phyloP scores from a whole-genome alignment of 1,140 invertebrate genomes.

The Ostrea edulis region DNA sequence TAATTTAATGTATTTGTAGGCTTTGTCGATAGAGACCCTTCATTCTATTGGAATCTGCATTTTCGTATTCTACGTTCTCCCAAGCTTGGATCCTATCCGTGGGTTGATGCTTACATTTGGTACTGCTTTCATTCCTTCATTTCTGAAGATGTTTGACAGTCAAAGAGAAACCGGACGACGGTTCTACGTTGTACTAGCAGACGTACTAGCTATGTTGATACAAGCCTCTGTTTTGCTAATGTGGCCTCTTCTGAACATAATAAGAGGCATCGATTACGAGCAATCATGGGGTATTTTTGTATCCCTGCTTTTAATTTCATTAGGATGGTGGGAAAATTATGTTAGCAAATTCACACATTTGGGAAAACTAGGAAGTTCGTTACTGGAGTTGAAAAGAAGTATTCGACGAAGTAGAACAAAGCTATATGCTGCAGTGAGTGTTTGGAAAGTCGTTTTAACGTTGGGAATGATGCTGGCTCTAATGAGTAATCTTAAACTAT shows the following conservation, averaged over 20 bases:
- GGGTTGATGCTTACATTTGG: slow-evolving; percentile 69
- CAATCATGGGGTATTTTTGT: slow-evolving; percentile 68
- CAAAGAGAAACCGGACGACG: slow-evolving; percentile 63
- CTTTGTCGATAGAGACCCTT: slow-evolving; percentile 72
- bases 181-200: slow-evolving; percentile 63
- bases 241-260: slow-evolving; percentile 66
- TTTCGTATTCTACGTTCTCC: slow-evolving; percentile 75
- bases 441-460: slow-evolving; percentile 75
- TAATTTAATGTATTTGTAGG: slow-evolving; percentile 56
- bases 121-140: slow-evolving; percentile 70
- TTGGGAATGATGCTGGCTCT: slow-evolving; percentile 67
- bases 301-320: slow-evolving; percentile 73
- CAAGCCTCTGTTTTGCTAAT: slow-evolving; percentile 69
- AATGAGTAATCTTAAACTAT: slow-evolving; percentile 62
- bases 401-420: slow-evolving; percentile 72
- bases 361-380: slow-evolving; percentile 62
- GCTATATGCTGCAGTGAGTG: slow-evolving; percentile 70
- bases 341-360: slow-evolving; percentile 71
- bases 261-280: slow-evolving; percentile 47
- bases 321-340: slow-evolving; percentile 78
- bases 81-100: slow-evolving; percentile 66
- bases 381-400: slow-evolving; percentile 70
- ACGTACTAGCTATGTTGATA: slow-evolving; percentile 65
- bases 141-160: slow-evolving; percentile 72
- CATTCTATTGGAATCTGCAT: slow-evolving; percentile 74